These are phyloP conservation scores for Arnoldichthys spilopterus DNA, from an alignment of 2,797 vertebrate species.

Conservation along the genomic window DNA sequence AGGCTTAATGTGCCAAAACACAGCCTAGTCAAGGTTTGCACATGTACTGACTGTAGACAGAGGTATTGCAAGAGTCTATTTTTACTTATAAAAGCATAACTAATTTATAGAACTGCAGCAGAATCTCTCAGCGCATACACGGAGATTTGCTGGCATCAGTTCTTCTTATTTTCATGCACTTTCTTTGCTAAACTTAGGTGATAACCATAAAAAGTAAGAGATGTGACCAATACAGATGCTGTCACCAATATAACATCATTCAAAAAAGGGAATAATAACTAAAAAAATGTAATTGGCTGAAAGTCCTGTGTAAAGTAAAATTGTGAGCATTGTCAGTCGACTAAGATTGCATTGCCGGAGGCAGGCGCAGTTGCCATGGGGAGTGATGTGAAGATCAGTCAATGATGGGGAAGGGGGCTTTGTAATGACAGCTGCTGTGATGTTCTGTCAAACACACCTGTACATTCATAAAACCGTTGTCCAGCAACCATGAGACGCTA, in stretches of 20 bases:
- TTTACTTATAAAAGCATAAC: too few species aligned
- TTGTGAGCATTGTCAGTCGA: not conserved
- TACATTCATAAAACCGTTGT: not conserved
- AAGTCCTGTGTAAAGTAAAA: not conserved
- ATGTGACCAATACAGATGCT: not conserved
- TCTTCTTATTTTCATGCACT: not conserved
- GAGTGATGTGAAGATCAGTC: constrained; percentile 21
- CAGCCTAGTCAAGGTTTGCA: too few species aligned
- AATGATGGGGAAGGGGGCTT: not conserved
- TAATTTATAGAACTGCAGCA: too few species aligned
- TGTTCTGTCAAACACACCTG: constrained; percentile 23
- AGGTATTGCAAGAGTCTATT: too few species aligned
- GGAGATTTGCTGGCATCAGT: too few species aligned
- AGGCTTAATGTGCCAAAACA: too few species aligned
- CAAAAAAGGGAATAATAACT: not conserved
- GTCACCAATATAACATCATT: not conserved
- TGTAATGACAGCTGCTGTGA: constrained; percentile 33
- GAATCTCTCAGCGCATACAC: too few species aligned
- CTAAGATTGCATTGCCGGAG: constrained; percentile 1
- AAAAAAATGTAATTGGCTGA: not conserved
- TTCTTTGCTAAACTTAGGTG: not conserved
- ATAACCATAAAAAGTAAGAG: not conserved
- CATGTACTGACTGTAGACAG: too few species aligned
- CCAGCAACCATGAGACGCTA: not conserved
- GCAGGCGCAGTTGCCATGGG: constrained; percentile 27